Base-by-base conservation (phyloP, 1,140 invertebrate genomes). In the Drosophila rhopaloa region DNA sequence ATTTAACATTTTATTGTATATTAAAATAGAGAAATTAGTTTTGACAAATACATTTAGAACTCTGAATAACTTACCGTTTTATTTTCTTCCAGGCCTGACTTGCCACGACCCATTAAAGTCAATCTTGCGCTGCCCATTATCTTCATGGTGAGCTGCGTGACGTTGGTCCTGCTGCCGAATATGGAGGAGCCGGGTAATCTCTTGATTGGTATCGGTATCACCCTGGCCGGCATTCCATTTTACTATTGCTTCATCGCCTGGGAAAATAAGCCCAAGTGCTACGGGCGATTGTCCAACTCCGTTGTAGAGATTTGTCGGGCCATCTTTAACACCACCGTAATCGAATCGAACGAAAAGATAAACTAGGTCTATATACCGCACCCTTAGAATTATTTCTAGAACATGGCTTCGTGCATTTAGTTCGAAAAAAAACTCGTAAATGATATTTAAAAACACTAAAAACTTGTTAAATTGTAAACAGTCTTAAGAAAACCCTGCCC, bases 171-270 rank as follows among this genome's bases (percentile, higher is more conserved):
- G 14, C 94, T 97, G 35, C 97, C 98, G 0, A 96, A 96, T 70
- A 95, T 96, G 46, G 94, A 94, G 10, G 94, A 95, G 57, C 96
- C 97, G 0, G 94, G 92, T 73, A 97, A 98, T 93, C 96, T 97
- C 10, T 95, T 96, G 0, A 95, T 98, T 44, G 98, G 97, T 13
- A 92, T 97, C 10, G 93, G 93, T 9, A 97, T 99, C 43, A 96
- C 98, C 37, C 81, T 96, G 1, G 96, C 97, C 6, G 98, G 98
- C 8, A 96, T 99, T 66, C 98, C 98, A 1, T 96, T 99, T 4
- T 99, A 99, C 92, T 95, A 96, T 47, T 67, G 98, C 0, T 98
- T 97, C 76, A 97, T 99, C 19, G 94, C 94, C 62, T 98, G 97
- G 97, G 94, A 97, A 86, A 95, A 95, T 24, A 98, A 98, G 92